phyloP scores from a whole-genome alignment of 2,797 vertebrate genomes.

The Salarias fasciatus region DNA sequence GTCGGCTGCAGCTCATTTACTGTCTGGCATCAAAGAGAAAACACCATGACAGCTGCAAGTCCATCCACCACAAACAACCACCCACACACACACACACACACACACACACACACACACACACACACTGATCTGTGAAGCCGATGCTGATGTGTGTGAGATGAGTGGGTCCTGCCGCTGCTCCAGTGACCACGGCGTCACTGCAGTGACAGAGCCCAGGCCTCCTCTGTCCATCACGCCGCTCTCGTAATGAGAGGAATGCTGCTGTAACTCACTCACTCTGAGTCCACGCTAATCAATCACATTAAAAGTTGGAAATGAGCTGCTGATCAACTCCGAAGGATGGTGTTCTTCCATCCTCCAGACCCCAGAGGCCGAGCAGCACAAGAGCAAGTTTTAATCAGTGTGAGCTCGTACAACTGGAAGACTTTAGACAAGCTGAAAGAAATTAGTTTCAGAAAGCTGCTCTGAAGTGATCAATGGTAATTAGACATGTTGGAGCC shows the following conservation, averaged over 20 bases:
- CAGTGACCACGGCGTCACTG: too few relatives aligned
- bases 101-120: background rate
- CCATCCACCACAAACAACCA: conserved; percentile 62
- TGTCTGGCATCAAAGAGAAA: conserved; percentile 73
- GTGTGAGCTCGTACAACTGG: conserved; percentile 17
- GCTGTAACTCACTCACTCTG: conserved; percentile 73
- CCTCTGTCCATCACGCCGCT: conserved; percentile 65
- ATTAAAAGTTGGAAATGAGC: conserved; percentile 74
- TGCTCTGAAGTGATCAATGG: conserved; percentile 50
- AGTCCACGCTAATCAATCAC: conserved; percentile 70
- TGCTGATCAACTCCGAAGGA: conserved; percentile 51
- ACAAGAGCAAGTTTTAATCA: conserved; percentile 37
- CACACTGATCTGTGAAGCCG: too few relatives aligned
- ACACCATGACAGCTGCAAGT: conserved; percentile 57
- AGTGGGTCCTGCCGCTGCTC: too few relatives aligned
- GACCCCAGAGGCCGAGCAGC: conserved; percentile 8
- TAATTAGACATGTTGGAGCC: conserved; percentile 41
- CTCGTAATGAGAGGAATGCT: conserved; percentile 77
- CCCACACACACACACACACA: conserved; percentile 39
- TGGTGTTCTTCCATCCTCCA: conserved; percentile 15
- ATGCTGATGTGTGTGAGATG: too few relatives aligned
- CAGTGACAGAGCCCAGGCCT: too few relatives aligned
- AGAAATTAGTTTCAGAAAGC: conserved; percentile 49
- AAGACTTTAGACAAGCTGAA: conserved; percentile 50
- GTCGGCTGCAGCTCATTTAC: conserved; percentile 74